phyloP scores from a whole-genome alignment of 2,113 vertebrate species.

The Lepus americanus region DNA sequence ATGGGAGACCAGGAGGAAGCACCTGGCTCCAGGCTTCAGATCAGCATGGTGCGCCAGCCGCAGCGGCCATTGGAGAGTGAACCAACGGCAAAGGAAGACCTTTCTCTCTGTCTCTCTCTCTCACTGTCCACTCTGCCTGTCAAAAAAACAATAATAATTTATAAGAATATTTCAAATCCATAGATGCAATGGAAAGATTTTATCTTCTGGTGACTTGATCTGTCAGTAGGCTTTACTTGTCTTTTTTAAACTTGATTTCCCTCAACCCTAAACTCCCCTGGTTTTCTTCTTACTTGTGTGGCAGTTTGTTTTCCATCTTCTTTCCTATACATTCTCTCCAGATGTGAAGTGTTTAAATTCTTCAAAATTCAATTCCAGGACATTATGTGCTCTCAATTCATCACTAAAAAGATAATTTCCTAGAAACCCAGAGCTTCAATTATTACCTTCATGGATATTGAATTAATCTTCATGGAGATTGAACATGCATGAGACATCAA shows the following conservation, averaged over 20 bases:
- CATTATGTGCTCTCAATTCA: neutral
- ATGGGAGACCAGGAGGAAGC: too few species aligned
- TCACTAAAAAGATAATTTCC: constrained; percentile 22
- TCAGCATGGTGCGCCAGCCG: too few species aligned
- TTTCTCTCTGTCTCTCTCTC: too few species aligned
- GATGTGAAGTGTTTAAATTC: neutral
- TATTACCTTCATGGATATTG: neutral
- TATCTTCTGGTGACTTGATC: neutral
- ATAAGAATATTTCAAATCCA: neutral
- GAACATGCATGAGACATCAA: neutral
- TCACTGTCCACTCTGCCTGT: too few species aligned
- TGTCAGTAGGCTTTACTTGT: constrained; percentile 7
- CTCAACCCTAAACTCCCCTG: neutral
- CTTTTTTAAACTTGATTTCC: constrained; percentile 38
- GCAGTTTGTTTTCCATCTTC: neutral
- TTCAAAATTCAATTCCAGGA: constrained; percentile 46
- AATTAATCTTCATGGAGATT: neutral
- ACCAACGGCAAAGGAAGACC: too few species aligned
- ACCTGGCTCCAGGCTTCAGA: too few species aligned
- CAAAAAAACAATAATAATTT: neutral
- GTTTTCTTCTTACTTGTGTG: constrained; percentile 16
- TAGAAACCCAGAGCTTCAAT: neutral
- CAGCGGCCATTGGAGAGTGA: too few species aligned
- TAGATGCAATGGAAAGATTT: neutral
- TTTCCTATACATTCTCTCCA: neutral